Percentiles rank a stretch among this genome's conserved stretches.
Conservation (phyloP, 2,888 invertebrate genomes). For the Tetropium fuscum region DNA sequence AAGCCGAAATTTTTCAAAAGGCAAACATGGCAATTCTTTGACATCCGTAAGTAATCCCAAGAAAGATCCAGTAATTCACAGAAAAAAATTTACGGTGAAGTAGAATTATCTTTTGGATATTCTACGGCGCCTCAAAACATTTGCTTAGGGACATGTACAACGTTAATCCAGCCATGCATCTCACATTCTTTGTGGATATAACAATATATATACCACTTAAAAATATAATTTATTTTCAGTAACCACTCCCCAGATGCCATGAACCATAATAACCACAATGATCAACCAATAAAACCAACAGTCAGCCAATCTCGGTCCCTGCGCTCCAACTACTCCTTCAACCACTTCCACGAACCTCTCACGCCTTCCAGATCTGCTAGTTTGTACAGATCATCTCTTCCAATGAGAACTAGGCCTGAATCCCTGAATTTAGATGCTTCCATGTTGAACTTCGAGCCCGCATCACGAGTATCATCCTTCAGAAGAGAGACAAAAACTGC, state of each 20-base stretch:
- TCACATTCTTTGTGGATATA: too few relatives aligned
- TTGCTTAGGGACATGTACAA: too few relatives aligned
- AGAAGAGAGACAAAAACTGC: conserved; percentile 89
- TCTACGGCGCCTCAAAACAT: too few relatives aligned
- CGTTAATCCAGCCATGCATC: too few relatives aligned
- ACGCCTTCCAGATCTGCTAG: conserved; percentile 57
- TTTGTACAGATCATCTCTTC: conserved; percentile 53
- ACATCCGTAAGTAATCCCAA: too few relatives aligned
- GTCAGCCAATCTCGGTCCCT: conserved; percentile 53
- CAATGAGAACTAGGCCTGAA: conserved; percentile 64
- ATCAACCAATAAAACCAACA: conserved; percentile 46
- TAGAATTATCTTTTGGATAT: too few relatives aligned
- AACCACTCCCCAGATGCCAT: conserved; percentile 48
- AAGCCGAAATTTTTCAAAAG: too few relatives aligned
- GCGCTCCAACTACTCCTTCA: conserved; percentile 60
- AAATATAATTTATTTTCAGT: conserved; percentile 40
- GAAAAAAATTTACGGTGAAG: too few relatives aligned
- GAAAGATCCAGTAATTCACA: too few relatives aligned
- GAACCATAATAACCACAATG: conserved; percentile 48
- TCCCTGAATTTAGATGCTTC: conserved; percentile 69
- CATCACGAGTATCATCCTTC: conserved; percentile 73
- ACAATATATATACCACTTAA: too few relatives aligned
- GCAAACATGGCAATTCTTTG: too few relatives aligned
- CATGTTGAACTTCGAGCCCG: conserved; percentile 68
- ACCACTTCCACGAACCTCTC: conserved; percentile 51